These are phyloP conservation scores for Apocheima hispidaria DNA, from an alignment of 2,888 invertebrate species.

Conservation along the genomic window DNA sequence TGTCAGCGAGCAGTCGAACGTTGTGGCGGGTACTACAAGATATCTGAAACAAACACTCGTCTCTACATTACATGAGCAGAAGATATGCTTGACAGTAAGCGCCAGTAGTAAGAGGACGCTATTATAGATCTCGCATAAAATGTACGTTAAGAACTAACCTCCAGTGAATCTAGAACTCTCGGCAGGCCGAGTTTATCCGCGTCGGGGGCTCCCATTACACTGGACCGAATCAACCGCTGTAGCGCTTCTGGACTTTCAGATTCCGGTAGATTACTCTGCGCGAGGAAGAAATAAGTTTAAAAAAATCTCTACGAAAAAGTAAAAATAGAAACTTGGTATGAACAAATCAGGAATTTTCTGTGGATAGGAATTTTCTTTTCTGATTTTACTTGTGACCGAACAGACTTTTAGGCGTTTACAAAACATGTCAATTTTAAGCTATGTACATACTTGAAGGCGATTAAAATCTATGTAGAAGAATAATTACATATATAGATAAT, in stretches of 20 bases:
- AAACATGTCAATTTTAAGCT: too few species aligned
- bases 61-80: neutral
- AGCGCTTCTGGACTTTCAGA: constrained; percentile 90
- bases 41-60: constrained; percentile 58
- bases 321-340: too few species aligned
- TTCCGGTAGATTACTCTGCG: constrained; percentile 66
- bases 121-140: too few species aligned
- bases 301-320: neutral
- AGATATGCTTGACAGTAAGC: neutral
- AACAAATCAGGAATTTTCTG: too few species aligned
- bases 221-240: constrained; percentile 94
- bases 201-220: constrained; percentile 97
- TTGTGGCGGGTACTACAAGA: constrained; percentile 94
- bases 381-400: too few species aligned
- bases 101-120: neutral
- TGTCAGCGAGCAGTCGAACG: constrained; percentile 94
- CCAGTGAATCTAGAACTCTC: constrained; percentile 95
- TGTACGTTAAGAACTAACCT: constrained; percentile 88
- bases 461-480: too few species aligned
- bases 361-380: too few species aligned
- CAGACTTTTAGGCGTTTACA: too few species aligned
- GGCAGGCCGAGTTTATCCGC: constrained; percentile 98
- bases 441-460: too few species aligned
- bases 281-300: neutral
- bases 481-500: too few species aligned